Percentiles rank a stretch among this genome's conserved stretches.
Evolutionary conservation across 2,888 invertebrate species (phyloP).

Genomic region (Sericinus montela): DNA sequence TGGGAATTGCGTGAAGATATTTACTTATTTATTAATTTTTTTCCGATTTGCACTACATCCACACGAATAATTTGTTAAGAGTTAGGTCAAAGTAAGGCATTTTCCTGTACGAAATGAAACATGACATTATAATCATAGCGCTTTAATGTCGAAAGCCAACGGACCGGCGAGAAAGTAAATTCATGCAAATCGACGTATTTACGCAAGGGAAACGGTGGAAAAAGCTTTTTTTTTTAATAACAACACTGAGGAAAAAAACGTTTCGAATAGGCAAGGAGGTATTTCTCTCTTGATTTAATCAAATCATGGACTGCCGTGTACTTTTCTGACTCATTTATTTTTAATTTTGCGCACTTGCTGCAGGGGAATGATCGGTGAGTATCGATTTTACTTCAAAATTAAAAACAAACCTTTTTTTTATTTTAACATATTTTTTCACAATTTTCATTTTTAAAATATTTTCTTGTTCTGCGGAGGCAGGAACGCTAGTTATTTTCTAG

Average conservation of each 20-base stretch:
- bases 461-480: no score
- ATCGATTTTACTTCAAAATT: neutral
- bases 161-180: conserved; percentile 43
- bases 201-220: conserved; percentile 53
- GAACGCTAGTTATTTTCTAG: no score
- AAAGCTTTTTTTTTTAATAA: conserved; percentile 61
- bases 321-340: conserved; percentile 70
- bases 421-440: no score
- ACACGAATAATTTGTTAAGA: no score
- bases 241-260: conserved; percentile 38
- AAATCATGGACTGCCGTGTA: conserved; percentile 60
- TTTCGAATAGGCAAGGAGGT: conserved; percentile 42
- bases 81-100: neutral
- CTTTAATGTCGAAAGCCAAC: conserved; percentile 42
- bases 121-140: conserved; percentile 37
- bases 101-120: neutral
- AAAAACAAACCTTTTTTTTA: no score
- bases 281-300: conserved; percentile 72
- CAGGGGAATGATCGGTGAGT: conserved; percentile 18
- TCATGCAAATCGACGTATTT: conserved; percentile 69
- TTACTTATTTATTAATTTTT: no score
- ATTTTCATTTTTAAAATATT: no score
- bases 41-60: no score
- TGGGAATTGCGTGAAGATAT: no score
- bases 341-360: conserved; percentile 51